Percentiles rank a stretch among this genome's conserved stretches.
Evolutionary conservation across 2,113 vertebrate genomes (phyloP).

Genomic region (Cyprinodon tularosa): DNA sequence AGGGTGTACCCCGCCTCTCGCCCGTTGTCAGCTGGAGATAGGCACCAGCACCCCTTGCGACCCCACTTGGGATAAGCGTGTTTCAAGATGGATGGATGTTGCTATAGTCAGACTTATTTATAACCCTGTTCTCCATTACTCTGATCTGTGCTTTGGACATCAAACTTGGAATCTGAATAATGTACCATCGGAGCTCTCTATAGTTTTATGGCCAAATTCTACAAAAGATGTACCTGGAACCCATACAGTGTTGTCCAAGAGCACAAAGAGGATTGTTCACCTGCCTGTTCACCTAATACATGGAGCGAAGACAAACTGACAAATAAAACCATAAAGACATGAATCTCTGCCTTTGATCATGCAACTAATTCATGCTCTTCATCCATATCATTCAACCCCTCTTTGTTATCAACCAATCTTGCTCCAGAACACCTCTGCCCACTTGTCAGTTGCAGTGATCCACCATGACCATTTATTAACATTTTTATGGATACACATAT

Average conservation of each 20-base stretch:
- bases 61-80: too few species aligned
- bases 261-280: neutral
- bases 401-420: too few species aligned
- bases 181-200: neutral
- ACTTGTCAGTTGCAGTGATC: neutral
- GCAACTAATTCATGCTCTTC: neutral
- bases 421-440: too few species aligned
- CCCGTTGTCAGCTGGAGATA: too few species aligned
- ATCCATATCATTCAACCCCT: neutral
- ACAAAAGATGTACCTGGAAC: neutral
- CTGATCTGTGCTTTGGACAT: neutral
- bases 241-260: neutral
- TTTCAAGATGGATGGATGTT: neutral
- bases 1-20: too few species aligned
- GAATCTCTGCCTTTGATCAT: neutral
- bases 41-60: too few species aligned
- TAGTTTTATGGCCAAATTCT: neutral
- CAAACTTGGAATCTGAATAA: neutral
- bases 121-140: too few species aligned
- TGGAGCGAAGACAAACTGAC: neutral
- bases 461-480: neutral
- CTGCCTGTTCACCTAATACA: neutral
- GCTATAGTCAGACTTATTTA: too few species aligned
- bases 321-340: too few species aligned
- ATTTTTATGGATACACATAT: neutral